Base-by-base conservation (phyloP, 2,113 vertebrate species). In the Coturnix japonica region DNA sequence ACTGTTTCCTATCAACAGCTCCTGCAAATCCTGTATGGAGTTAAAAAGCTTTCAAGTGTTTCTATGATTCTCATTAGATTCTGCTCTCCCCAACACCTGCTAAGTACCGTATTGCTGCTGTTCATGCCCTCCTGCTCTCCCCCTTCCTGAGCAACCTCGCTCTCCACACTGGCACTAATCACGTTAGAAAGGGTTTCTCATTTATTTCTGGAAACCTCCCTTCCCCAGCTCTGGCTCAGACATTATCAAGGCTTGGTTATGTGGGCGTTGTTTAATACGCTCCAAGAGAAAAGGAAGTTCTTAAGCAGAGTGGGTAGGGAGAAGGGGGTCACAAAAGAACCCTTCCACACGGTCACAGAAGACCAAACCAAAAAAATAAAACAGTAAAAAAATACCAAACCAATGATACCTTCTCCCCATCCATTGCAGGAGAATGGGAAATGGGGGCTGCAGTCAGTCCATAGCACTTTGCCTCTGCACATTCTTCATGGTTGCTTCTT, bases 41-140 rank as follows among this genome's bases (percentile, higher is more conserved):
- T 71, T 96, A 91, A 97, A 97, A 97, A 93, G 90, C 94, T 97
- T 97, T 95, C 94, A 87, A 91, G 80, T 41, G 80, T 96, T 94
- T 96, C 94, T 74, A 59, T 59, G 57, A 93, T 88, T 97, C 93
- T 96, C 83, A 89, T 95, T 96, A 96, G 94, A 92, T 72, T 87
- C 67, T 80, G 41, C 63, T 89, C 65, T 81, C 77, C 80, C 73
- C 2, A 2, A 81, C 95, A 96, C 95, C 96, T 97, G 95, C 92
- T 89, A 91, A 94, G 97, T 78, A 81, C 73, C 75, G 30, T 67
- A 41, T 37, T 94, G 77, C 84, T 93, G 56, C 31, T 71, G 57
- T 13, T 43, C 43, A 22, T 2, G 11, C 17, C 28, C 44, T 81
- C 43, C 61, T 74, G 72, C 54, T 46, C 76, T 20, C 15, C 61